Conservation (phyloP, 2,113 vertebrate genomes). For the Pyxicephalus adspersus region DNA sequence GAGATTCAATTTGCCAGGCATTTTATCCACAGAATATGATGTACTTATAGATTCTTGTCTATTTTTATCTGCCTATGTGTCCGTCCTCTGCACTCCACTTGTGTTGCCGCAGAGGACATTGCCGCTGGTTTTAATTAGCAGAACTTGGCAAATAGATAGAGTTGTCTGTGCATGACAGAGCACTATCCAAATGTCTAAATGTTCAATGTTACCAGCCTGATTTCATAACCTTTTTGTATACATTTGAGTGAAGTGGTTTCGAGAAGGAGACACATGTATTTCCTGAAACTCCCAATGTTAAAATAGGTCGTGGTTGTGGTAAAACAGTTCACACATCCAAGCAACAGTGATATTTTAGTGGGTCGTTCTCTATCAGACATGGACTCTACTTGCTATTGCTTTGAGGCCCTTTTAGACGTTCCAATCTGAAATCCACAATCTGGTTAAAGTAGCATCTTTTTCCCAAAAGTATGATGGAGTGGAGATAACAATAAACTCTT, state of each 20-base stretch:
- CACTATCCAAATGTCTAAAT: slow-evolving; percentile 16
- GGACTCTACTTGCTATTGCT: too few relatives aligned
- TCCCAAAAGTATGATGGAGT: too few relatives aligned
- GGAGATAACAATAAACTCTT: too few relatives aligned
- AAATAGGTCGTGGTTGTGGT: neutral
- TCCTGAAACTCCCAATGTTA: slow-evolving; percentile 14
- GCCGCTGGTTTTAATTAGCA: slow-evolving; percentile 46
- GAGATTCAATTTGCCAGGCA: slow-evolving; percentile 26
- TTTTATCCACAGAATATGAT: neutral
- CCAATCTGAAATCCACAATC: too few relatives aligned
- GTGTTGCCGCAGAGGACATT: slow-evolving; percentile 32
- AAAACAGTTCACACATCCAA: neutral
- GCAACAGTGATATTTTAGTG: too few relatives aligned
- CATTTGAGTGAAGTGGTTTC: slow-evolving; percentile 17
- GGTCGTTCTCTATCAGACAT: too few relatives aligned
- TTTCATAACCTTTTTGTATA: slow-evolving; percentile 11
- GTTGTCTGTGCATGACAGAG: slow-evolving; percentile 36
- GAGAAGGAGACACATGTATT: slow-evolving; percentile 25
- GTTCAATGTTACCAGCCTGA: slow-evolving; percentile 26
- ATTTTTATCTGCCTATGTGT: slow-evolving; percentile 26
- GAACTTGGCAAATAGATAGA: slow-evolving; percentile 38
- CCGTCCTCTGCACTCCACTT: neutral
- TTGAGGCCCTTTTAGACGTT: too few relatives aligned
- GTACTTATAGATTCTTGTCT: slow-evolving; percentile 28
- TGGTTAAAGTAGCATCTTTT: too few relatives aligned